Percentiles rank a stretch among this genome's conserved stretches.
Conservation (phyloP, 2,797 vertebrate species). For the Dicrostonyx torquatus region DNA sequence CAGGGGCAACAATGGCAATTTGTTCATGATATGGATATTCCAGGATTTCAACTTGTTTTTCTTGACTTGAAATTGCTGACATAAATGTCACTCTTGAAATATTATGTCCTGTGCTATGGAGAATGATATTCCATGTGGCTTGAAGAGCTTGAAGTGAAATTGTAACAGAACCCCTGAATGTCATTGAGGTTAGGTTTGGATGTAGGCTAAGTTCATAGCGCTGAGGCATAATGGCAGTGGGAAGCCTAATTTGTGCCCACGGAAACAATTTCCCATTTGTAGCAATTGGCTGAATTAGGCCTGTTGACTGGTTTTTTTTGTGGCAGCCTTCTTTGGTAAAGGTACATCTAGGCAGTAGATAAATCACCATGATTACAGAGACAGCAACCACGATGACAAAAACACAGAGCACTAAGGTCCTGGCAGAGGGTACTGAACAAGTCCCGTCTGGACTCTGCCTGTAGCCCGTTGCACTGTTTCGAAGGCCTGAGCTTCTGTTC, state of each 20-base stretch:
- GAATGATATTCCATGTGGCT: constrained; percentile 89
- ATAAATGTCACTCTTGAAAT: constrained; percentile 90
- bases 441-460: constrained; percentile 89
- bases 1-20: constrained; percentile 90
- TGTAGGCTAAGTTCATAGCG: constrained; percentile 91
- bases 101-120: constrained; percentile 92
- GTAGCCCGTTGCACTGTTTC: constrained; percentile 87
- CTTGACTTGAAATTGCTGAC: constrained; percentile 83
- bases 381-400: constrained; percentile 90
- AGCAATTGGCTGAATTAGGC: constrained; percentile 89
- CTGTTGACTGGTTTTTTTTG: constrained; percentile 86
- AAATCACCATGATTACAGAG: constrained; percentile 92
- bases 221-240: constrained; percentile 88
- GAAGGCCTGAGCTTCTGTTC: constrained; percentile 94
- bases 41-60: constrained; percentile 86
- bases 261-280: constrained; percentile 92
- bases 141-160: constrained; percentile 89
- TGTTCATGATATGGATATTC: constrained; percentile 93
- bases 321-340: constrained; percentile 96
- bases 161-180: constrained; percentile 89
- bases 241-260: constrained; percentile 92
- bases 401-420: constrained; percentile 90
- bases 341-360: constrained; percentile 94
- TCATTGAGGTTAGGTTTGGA: constrained; percentile 91
- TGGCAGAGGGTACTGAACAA: constrained; percentile 90